Evolutionary conservation across 2,888 invertebrate genomes (phyloP).

Genomic region (Herminia tarsipennalis): DNA sequence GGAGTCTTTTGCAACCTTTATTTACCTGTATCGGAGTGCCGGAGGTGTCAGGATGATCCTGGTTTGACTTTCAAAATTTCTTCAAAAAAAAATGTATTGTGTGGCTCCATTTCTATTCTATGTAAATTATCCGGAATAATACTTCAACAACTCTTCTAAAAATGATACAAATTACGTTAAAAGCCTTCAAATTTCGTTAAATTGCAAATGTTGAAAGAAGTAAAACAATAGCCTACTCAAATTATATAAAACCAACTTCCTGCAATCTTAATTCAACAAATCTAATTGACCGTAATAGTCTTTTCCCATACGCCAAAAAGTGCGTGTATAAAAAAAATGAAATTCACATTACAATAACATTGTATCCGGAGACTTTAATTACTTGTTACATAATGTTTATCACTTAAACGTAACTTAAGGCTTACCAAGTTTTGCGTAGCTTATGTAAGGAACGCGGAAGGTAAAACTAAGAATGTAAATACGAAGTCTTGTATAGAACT

Average conservation of each 20-base stretch:
- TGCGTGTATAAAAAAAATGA: constrained; percentile 4
- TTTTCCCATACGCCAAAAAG: not conserved
- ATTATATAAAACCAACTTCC: not conserved
- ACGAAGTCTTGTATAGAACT: not conserved
- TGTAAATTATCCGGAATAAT: no score
- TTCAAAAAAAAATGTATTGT: no score
- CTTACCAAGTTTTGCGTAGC: constrained; percentile 13
- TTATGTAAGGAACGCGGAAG: constrained; percentile 21
- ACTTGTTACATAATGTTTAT: constrained; percentile 6
- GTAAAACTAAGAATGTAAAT: constrained; percentile 1
- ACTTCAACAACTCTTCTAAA: no score
- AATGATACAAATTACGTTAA: no score
- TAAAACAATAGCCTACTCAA: not conserved
- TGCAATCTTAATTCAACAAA: not conserved
- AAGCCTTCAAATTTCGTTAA: no score
- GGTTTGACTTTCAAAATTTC: no score
- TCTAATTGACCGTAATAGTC: not conserved
- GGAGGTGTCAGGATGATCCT: no score
- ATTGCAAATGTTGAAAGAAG: no score
- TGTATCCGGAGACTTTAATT: not conserved
- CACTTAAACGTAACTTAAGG: constrained; percentile 14
- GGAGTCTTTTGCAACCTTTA: no score
- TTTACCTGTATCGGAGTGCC: no score
- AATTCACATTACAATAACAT: constrained; percentile 6
- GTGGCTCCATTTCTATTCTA: no score